Base-by-base conservation (phyloP, 1,140 invertebrate species). In the Lutraria rhynchaena region DNA sequence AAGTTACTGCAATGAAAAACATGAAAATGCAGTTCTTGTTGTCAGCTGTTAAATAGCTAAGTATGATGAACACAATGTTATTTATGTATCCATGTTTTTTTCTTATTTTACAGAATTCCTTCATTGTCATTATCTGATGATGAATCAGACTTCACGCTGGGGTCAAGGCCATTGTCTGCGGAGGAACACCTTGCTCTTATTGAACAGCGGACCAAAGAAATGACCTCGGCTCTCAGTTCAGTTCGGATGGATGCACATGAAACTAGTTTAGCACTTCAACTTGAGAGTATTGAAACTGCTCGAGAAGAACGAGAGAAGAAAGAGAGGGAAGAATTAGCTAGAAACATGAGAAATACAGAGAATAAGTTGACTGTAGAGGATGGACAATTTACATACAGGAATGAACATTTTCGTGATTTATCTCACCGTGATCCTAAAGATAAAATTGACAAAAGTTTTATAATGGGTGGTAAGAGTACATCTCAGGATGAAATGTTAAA, bases 371-470 rank as follows among this genome's bases (percentile, higher is more conserved):
- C 53, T 27, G 53, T 73, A 3, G 61, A 65, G 24, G 75, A 67
- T 57, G 75, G 75, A 63, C 33, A 63, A 17, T 76, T 61, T 44
- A 65, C 75, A 53, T 77, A 77, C 55, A 65, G 75, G 29, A 77
- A 77, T 57, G 75, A 77, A 51, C 61, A 77, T 67, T 77, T 77
- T 46, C 31, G 75, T 37, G 61, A 77, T 41, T 57, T 77, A n/a
- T 77, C 75, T 22, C 33, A 77, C 13, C 44, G 75, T 3, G 75
- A 77, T 67, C 57, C 63, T 37, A 77, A 49, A 53, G 58, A 77
- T 57, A 77, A 67, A 41, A 65, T 77, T 31, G 63, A 67, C 55
- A 55, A 22, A 33, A 49, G 31, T 61, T 77, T 77, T 55, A 77
- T 77, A 31, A 35, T 77, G 24, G 75, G 41, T 41, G 55, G 70